Conservation (phyloP, 2,888 invertebrate genomes). For the Diarsia dahlii region DNA sequence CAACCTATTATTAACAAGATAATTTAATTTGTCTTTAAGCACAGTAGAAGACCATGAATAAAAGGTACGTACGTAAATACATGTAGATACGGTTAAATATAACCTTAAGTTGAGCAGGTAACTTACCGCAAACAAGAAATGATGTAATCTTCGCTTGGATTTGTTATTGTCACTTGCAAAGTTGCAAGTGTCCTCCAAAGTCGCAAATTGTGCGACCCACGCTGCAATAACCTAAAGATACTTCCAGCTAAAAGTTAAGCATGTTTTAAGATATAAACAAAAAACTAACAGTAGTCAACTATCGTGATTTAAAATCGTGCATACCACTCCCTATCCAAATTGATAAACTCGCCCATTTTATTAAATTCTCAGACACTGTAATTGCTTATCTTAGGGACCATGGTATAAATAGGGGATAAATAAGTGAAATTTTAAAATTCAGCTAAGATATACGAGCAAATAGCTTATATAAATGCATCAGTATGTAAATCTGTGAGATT, state of each 20-base stretch:
- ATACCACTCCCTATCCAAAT: background rate
- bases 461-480: slow-evolving; percentile 56
- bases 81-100: background rate
- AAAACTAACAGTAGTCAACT: background rate
- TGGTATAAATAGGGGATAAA: slow-evolving; percentile 15
- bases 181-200: slow-evolving; percentile 23
- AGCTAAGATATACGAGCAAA: slow-evolving; percentile 31
- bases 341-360: slow-evolving; percentile 17
- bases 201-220: slow-evolving; percentile 7
- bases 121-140: slow-evolving; percentile 13
- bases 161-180: slow-evolving; percentile 24
- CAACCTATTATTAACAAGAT: too few relatives aligned
- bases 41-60: background rate
- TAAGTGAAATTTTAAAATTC: slow-evolving; percentile 27
- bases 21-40: background rate
- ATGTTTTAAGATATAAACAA: background rate
- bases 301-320: background rate
- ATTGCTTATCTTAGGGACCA: slow-evolving; percentile 7
- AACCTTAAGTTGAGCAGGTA: slow-evolving; percentile 4
- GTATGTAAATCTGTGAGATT: slow-evolving; percentile 62
- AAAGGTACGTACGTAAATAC: background rate
- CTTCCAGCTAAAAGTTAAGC: slow-evolving; percentile 7
- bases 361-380: slow-evolving; percentile 1
- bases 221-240: background rate
- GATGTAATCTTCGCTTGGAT: slow-evolving; percentile 23